These are phyloP conservation scores for Phocoena phocoena DNA, from an alignment of 2,113 vertebrate species.

Conservation along the genomic window DNA sequence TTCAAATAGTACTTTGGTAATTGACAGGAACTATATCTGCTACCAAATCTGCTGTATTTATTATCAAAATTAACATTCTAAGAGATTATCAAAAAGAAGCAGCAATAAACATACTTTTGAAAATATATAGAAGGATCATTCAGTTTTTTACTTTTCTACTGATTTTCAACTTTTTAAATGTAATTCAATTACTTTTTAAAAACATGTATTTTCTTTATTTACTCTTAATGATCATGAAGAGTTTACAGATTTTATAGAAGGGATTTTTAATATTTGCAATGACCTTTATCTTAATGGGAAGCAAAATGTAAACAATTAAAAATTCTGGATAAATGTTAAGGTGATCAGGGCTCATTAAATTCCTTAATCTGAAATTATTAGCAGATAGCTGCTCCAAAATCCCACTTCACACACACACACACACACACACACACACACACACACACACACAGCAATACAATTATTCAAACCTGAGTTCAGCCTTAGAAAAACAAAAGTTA, in stretches of 20 bases:
- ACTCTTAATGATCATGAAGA: neutral
- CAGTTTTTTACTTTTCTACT: neutral
- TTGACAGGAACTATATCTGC: neutral
- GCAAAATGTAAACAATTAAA: constrained; percentile 26
- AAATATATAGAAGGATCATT: neutral
- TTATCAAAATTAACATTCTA: neutral
- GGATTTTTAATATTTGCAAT: neutral
- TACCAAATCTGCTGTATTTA: neutral
- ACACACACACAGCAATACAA: neutral
- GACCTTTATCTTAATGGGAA: neutral
- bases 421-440: neutral
- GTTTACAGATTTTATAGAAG: neutral
- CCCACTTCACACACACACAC: neutral
- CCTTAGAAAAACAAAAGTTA: constrained; percentile 35
- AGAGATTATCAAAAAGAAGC: neutral
- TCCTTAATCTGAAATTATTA: neutral
- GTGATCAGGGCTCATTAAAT: neutral
- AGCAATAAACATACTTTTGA: neutral
- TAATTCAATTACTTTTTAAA: neutral
- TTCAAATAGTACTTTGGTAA: neutral
- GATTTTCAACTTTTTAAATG: constrained; percentile 15
- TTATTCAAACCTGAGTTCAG: neutral
- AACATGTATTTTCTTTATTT: neutral
- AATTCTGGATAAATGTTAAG: constrained; percentile 20
- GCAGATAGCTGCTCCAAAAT: neutral